Conservation (phyloP, 2,797 vertebrate species). For the Sebastes itinus region DNA sequence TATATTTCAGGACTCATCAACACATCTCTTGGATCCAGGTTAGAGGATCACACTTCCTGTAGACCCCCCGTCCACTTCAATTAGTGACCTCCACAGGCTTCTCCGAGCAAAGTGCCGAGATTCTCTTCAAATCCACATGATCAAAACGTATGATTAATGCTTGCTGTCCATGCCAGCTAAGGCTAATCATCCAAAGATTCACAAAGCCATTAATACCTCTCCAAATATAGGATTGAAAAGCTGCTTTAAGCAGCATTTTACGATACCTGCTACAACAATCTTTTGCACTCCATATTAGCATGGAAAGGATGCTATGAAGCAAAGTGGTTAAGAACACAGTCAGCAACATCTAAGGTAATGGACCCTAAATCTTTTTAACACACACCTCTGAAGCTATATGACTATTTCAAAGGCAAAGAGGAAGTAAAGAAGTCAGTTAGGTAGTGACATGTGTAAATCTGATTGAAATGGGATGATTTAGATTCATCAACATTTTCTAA, state of each 20-base stretch:
- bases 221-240: conserved; percentile 45
- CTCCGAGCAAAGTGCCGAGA: conserved; percentile 32
- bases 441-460: conserved; percentile 16
- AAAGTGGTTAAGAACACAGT: conserved; percentile 54
- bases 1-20: conserved; percentile 59
- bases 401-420: conserved; percentile 30
- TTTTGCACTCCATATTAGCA: conserved; percentile 47
- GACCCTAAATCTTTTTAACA: conserved; percentile 36
- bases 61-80: conserved; percentile 62
- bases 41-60: conserved; percentile 51
- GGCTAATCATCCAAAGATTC: conserved; percentile 65
- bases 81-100: conserved; percentile 66
- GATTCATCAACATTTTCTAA: conserved; percentile 21
- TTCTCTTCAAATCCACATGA: conserved; percentile 58
- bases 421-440: conserved; percentile 6
- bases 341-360: conserved; percentile 47
- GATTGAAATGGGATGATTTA: conserved; percentile 24
- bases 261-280: conserved; percentile 40
- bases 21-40: conserved; percentile 52
- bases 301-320: conserved; percentile 27
- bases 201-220: conserved; percentile 68
- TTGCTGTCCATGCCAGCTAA: conserved; percentile 48
- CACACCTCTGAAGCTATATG: conserved; percentile 33
- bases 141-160: conserved; percentile 75
- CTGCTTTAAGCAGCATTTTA: conserved; percentile 56